A percentile compares a stretch with the other conserved stretches of the same genome.
These are phyloP conservation scores for Spheniscus mendiculus DNA, from an alignment of 2,113 vertebrate genomes.

Conservation along the genomic window DNA sequence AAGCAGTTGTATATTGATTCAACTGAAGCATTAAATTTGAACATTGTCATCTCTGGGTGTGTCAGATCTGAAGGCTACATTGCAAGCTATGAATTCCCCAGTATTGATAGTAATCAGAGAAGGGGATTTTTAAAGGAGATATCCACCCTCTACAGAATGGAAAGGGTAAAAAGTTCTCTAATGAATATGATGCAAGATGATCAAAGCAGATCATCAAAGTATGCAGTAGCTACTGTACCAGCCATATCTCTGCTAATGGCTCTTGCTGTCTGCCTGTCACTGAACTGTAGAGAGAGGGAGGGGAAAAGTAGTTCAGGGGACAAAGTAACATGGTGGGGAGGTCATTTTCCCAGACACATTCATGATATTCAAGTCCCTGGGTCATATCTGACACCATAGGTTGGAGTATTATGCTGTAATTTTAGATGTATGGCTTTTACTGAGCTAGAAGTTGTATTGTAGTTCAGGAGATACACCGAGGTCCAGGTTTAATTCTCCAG, in stretches of 20 bases:
- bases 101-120: neutral
- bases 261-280: neutral
- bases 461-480: neutral
- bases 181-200: neutral
- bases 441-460: neutral
- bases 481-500: neutral
- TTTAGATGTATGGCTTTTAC: neutral
- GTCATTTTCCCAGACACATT: neutral
- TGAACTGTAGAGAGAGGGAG: neutral
- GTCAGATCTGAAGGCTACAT: neutral
- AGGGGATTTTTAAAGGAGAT: neutral
- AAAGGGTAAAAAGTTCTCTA: slow-evolving; percentile 1
- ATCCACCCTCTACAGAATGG: neutral
- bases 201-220: slow-evolving; percentile 4
- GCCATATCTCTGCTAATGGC: neutral
- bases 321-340: neutral
- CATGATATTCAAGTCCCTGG: neutral
- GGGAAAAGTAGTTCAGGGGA: neutral
- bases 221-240: neutral
- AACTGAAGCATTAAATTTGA: slow-evolving; percentile 16
- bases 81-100: neutral
- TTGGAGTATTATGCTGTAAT: neutral
- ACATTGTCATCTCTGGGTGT: neutral
- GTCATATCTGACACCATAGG: neutral
- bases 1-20: slow-evolving; percentile 2